phyloP scores from a whole-genome alignment of 2,113 vertebrate genomes.

The Tachycineta bicolor region DNA sequence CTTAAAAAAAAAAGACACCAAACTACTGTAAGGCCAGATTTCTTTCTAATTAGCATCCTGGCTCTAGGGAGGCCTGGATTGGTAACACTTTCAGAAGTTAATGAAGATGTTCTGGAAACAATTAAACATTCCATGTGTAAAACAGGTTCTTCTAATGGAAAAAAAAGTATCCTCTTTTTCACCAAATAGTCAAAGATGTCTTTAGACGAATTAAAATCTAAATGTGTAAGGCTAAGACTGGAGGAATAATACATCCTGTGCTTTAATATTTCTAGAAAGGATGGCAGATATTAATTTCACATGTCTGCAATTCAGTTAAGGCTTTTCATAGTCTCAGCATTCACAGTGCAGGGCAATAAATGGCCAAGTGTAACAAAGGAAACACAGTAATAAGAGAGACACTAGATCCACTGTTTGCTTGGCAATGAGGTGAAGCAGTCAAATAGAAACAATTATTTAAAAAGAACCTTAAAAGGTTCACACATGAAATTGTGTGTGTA shows the following conservation, averaged over 20 bases:
- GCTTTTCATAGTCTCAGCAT: not conserved
- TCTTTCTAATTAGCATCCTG: conserved; percentile 65
- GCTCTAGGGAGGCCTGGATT: conserved; percentile 35
- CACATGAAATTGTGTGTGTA: not conserved
- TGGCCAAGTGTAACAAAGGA: not conserved
- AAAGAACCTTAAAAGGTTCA: not conserved
- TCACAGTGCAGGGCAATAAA: not conserved
- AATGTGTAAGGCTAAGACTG: not conserved
- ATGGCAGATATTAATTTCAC: conserved; percentile 13
- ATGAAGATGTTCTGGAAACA: conserved; percentile 68
- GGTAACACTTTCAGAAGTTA: conserved; percentile 63
- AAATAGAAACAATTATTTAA: not conserved
- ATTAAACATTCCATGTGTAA: conserved; percentile 49
- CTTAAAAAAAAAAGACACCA: conserved; percentile 32
- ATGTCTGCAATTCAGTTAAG: not conserved
- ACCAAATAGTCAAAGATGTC: conserved; percentile 28
- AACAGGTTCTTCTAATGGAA: conserved; percentile 39
- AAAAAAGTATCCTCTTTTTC: conserved; percentile 30
- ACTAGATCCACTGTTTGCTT: not conserved
- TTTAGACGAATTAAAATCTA: conserved; percentile 45
- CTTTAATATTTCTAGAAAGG: not conserved
- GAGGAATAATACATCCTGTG: not conserved
- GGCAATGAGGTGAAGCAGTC: not conserved
- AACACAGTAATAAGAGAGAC: not conserved
- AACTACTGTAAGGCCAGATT: conserved; percentile 39